phyloP scores from a whole-genome alignment of 2,797 vertebrate genomes.

The Steatocranus sp. region DNA sequence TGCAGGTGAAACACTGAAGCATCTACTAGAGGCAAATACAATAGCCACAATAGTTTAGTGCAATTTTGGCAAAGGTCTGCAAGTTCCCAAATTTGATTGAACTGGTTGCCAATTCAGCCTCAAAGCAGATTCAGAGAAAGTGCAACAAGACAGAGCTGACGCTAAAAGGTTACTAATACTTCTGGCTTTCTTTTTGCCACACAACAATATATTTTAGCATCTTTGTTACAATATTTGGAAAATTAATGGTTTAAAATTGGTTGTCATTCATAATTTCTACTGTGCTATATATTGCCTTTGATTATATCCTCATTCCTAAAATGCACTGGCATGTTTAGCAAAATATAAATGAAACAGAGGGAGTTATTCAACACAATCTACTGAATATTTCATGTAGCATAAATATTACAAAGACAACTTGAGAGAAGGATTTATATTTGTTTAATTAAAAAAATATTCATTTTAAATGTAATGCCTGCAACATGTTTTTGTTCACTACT shows the following conservation, averaged over 20 bases:
- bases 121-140: neutral
- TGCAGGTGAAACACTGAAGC: neutral
- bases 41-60: neutral
- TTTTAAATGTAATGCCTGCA: neutral
- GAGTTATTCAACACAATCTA: neutral
- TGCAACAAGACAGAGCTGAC: neutral
- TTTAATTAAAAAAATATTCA: neutral
- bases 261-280: neutral
- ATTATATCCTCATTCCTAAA: neutral
- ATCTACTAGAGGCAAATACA: neutral
- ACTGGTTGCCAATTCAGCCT: neutral
- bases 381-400: neutral
- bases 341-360: neutral
- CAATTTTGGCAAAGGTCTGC: neutral
- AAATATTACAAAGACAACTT: neutral
- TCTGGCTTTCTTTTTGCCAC: neutral
- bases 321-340: neutral
- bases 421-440: accelerated
- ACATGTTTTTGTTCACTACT: neutral
- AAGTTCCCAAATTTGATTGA: neutral
- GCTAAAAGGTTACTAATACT: neutral
- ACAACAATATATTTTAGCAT: neutral
- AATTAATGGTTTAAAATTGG: neutral
- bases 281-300: neutral
- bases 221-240: neutral